Conservation (phyloP, 2,113 vertebrate species). For the Romanogobio albipinnatus region DNA sequence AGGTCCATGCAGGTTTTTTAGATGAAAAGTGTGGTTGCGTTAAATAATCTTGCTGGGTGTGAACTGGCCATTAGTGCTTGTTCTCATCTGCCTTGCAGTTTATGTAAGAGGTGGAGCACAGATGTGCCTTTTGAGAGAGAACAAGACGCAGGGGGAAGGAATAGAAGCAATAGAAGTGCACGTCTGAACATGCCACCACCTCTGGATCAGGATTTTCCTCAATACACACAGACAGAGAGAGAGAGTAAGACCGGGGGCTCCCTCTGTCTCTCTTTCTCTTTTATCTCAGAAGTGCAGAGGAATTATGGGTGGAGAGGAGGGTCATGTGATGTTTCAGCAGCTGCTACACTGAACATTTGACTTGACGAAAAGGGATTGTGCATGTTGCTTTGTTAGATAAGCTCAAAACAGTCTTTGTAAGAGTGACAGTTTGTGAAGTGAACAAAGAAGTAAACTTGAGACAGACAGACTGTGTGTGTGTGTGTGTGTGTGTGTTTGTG, state of each 20-base stretch:
- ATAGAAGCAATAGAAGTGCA: conserved; percentile 60
- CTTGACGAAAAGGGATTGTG: conserved; percentile 64
- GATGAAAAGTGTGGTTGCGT: not conserved
- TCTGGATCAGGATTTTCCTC: conserved; percentile 51
- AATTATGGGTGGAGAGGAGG: conserved; percentile 74
- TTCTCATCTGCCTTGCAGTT: conserved; percentile 14
- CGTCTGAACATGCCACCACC: conserved; percentile 69
- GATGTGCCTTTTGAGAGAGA: conserved; percentile 31
- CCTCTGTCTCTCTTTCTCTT: conserved; percentile 45
- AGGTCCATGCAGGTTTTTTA: not conserved
- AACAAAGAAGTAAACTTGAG: conserved; percentile 62
- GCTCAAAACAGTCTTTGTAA: conserved; percentile 72
- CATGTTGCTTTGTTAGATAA: conserved; percentile 81
- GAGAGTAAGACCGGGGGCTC: not conserved
- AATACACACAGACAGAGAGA: conserved; percentile 28
- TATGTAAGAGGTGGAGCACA: conserved; percentile 25
- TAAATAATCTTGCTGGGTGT: not conserved
- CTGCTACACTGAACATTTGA: conserved; percentile 80
- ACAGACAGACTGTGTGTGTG: conserved; percentile 21
- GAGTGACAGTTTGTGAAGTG: conserved; percentile 12
- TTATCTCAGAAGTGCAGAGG: conserved; percentile 75
- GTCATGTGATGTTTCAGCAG: conserved; percentile 75
- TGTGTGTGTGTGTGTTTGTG: not conserved
- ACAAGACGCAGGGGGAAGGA: conserved; percentile 32
- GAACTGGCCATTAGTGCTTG: not conserved